A percentile compares a stretch with the other conserved stretches of the same genome.
Evolutionary conservation across 1,140 invertebrate genomes (phyloP).

Genomic region (Oncopodura yosiiana): DNA sequence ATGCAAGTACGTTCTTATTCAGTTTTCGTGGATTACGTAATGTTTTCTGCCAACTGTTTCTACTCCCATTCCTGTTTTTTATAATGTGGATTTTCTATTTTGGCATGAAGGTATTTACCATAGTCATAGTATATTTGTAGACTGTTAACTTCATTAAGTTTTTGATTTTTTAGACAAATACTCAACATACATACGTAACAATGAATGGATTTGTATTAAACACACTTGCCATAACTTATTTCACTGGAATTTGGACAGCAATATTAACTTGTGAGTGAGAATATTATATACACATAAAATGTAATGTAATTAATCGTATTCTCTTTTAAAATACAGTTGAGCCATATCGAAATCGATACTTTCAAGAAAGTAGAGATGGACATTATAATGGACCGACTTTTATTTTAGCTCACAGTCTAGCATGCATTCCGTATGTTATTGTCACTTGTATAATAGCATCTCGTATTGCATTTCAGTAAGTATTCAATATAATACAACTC

Average conservation of each 20-base stretch:
- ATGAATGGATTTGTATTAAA: slow-evolving; percentile 72
- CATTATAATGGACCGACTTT: slow-evolving; percentile 75
- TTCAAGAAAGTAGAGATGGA: slow-evolving; percentile 77
- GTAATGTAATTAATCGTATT: not conserved
- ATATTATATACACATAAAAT: not conserved
- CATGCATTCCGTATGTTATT: slow-evolving; percentile 69
- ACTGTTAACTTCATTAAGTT: not conserved
- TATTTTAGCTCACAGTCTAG: slow-evolving; percentile 64
- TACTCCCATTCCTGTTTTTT: slow-evolving; percentile 64
- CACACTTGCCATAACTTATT: slow-evolving; percentile 62
- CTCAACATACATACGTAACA: slow-evolving; percentile 61
- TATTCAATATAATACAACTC: slow-evolving; percentile 19
- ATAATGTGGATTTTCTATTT: slow-evolving; percentile 72
- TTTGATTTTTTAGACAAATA: not conserved
- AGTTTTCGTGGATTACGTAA: slow-evolving; percentile 61
- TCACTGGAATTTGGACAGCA: slow-evolving; percentile 67
- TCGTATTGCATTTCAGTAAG: slow-evolving; percentile 64
- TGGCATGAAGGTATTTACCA: slow-evolving; percentile 48
- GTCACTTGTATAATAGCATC: slow-evolving; percentile 54
- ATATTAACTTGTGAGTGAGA: slow-evolving; percentile 61
- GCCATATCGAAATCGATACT: slow-evolving; percentile 73
- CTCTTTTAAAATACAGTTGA: slow-evolving; percentile 50
- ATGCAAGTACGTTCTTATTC: slow-evolving; percentile 65
- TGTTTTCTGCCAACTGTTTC: slow-evolving; percentile 58
- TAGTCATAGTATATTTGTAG: not conserved